A percentile compares a stretch with the other conserved stretches of the same genome.
Evolutionary conservation across 2,888 invertebrate genomes (phyloP).

Genomic region (Tyria jacobaeae): DNA sequence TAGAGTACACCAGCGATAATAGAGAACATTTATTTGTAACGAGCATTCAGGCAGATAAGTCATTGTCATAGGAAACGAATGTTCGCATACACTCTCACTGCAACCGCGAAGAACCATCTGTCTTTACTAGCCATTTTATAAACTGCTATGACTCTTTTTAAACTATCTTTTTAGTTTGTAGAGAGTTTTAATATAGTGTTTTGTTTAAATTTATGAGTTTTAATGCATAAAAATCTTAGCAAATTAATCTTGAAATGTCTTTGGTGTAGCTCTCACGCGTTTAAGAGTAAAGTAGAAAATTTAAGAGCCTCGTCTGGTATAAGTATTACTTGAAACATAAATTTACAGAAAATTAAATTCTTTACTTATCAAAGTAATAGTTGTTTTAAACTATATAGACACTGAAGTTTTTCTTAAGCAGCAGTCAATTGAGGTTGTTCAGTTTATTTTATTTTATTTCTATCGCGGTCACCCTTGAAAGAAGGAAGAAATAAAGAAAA

Average conservation of each 20-base stretch:
- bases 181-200: conserved; percentile 24
- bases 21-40: conserved; percentile 23
- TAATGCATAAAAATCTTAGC: conserved; percentile 6
- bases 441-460: too few relatives aligned
- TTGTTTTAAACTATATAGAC: too few relatives aligned
- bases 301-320: background rate
- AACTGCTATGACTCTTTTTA: conserved; percentile 28
- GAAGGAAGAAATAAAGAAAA: too few relatives aligned
- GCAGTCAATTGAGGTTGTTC: too few relatives aligned
- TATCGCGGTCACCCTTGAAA: too few relatives aligned
- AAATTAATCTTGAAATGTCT: conserved; percentile 5
- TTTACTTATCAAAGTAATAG: too few relatives aligned
- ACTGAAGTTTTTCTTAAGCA: too few relatives aligned
- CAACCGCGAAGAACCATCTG: conserved; percentile 27
- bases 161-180: conserved; percentile 27
- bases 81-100: conserved; percentile 33
- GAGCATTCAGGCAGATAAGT: conserved; percentile 41
- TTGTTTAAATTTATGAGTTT: conserved; percentile 13
- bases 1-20: conserved; percentile 23
- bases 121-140: conserved; percentile 45
- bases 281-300: conserved; percentile 30
- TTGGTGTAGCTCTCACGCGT: conserved; percentile 14
- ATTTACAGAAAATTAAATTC: background rate
- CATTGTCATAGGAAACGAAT: conserved; percentile 46
- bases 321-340: conserved; percentile 3